Evolutionary conservation across 2,797 vertebrate species (phyloP).

Genomic region (Dendrocincla tyrannina): DNA sequence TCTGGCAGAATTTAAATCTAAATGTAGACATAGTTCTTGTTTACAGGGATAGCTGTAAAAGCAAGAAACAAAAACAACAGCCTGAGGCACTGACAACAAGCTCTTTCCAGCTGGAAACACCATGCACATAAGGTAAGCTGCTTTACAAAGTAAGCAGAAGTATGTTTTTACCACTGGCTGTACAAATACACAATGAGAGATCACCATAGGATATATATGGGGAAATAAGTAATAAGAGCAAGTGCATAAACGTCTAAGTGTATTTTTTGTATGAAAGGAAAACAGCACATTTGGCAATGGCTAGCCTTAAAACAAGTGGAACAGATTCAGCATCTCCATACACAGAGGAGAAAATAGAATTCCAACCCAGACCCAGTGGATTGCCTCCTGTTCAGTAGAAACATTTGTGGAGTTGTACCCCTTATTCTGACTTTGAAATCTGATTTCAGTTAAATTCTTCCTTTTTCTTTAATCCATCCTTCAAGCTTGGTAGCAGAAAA

Average conservation of each 20-base stretch:
- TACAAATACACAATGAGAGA: neutral
- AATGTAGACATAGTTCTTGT: neutral
- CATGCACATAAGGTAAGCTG: neutral
- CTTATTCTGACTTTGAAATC: neutral
- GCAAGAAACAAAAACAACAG: constrained; percentile 40
- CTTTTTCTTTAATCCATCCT: neutral
- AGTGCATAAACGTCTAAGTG: neutral
- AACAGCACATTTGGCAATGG: neutral
- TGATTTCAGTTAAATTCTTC: neutral
- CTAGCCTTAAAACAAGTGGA: neutral
- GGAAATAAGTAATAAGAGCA: neutral
- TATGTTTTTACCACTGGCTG: neutral
- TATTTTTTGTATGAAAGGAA: neutral
- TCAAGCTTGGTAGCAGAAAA: neutral
- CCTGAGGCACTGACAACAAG: neutral
- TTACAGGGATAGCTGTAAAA: neutral
- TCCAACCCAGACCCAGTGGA: neutral
- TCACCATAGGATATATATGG: neutral
- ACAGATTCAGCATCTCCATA: neutral
- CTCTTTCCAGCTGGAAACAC: neutral
- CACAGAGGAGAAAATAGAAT: neutral
- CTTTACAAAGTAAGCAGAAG: neutral
- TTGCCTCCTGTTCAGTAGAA: neutral
- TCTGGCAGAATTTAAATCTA: neutral
- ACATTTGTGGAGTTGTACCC: neutral